Percentiles rank a stretch among this genome's conserved stretches.
These are phyloP conservation scores for Idaea biselata DNA, from an alignment of 2,888 invertebrate genomes.

Conservation along the genomic window DNA sequence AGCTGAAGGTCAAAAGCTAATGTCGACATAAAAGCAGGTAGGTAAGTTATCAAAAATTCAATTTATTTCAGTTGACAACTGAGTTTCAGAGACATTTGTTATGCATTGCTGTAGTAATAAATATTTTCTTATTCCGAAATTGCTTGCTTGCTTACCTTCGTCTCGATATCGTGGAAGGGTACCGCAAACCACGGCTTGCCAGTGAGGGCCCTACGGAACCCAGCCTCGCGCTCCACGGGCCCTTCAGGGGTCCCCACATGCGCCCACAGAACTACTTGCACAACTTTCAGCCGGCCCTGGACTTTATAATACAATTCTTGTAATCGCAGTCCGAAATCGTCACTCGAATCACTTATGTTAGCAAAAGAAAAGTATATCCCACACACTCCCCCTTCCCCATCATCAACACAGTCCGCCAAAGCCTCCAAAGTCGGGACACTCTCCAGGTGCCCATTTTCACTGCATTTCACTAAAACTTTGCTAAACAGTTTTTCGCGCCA, in stretches of 20 bases:
- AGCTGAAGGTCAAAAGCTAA: too few relatives aligned
- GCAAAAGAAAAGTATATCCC: constrained; percentile 87
- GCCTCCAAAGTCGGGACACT: constrained; percentile 69
- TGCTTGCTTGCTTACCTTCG: constrained; percentile 76
- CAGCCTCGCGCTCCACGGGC: constrained; percentile 83
- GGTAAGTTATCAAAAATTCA: too few relatives aligned
- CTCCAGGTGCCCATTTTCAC: constrained; percentile 71
- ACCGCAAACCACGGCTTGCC: constrained; percentile 87
- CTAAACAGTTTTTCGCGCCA: constrained; percentile 84
- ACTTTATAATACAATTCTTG: constrained; percentile 78
- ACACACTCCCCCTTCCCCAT: constrained; percentile 75
- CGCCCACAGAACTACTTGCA: constrained; percentile 86
- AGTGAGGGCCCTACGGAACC: constrained; percentile 81
- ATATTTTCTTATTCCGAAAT: constrained; percentile 6
- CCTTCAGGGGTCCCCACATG: constrained; percentile 79
- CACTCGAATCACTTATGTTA: constrained; percentile 84
- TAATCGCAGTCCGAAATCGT: constrained; percentile 84
- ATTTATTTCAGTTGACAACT: too few relatives aligned
- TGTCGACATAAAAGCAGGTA: too few relatives aligned
- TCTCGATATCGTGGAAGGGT: constrained; percentile 85
- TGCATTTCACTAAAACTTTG: constrained; percentile 76
- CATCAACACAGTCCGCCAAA: constrained; percentile 67
- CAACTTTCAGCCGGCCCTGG: constrained; percentile 80
- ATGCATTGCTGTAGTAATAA: too few relatives aligned
- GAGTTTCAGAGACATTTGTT: too few relatives aligned